phyloP scores from a whole-genome alignment of 2,888 invertebrate genomes.

The Heliconius erato region DNA sequence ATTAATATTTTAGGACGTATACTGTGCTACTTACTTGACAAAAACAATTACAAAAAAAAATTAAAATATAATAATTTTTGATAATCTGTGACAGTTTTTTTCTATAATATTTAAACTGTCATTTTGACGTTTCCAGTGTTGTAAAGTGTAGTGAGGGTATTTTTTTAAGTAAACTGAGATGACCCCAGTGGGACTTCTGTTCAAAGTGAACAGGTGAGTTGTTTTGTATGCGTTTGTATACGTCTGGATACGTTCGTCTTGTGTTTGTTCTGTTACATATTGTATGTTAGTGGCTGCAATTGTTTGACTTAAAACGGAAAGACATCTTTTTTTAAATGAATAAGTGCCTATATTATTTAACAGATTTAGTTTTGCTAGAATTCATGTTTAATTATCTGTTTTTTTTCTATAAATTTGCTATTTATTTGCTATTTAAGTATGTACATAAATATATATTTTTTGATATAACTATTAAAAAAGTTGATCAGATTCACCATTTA shows the following conservation, averaged over 20 bases:
- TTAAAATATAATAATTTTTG: slow-evolving; percentile 3
- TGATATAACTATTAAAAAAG: no score
- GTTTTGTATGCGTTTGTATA: background rate
- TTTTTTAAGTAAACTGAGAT: slow-evolving; percentile 67
- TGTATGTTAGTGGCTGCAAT: background rate
- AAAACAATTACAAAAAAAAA: background rate
- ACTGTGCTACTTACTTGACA: background rate
- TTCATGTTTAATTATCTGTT: background rate
- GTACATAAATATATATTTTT: no score
- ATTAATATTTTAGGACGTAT: background rate
- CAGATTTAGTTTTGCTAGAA: background rate
- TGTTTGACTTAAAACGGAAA: background rate
- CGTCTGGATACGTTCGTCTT: background rate
- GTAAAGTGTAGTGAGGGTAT: slow-evolving; percentile 58
- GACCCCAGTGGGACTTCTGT: slow-evolving; percentile 87
- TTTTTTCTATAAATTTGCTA: background rate
- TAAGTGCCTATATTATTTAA: background rate
- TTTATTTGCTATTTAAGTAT: no score
- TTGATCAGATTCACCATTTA: background rate
- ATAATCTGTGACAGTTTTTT: slow-evolving; percentile 45
- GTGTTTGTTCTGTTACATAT: slow-evolving; percentile 10
- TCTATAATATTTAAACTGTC: slow-evolving; percentile 21
- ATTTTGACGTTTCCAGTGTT: slow-evolving; percentile 27
- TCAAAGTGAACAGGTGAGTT: slow-evolving; percentile 87
- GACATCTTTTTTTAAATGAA: background rate